Conservation (phyloP, 2,113 vertebrate species). For the Thalassoma bifasciatum region DNA sequence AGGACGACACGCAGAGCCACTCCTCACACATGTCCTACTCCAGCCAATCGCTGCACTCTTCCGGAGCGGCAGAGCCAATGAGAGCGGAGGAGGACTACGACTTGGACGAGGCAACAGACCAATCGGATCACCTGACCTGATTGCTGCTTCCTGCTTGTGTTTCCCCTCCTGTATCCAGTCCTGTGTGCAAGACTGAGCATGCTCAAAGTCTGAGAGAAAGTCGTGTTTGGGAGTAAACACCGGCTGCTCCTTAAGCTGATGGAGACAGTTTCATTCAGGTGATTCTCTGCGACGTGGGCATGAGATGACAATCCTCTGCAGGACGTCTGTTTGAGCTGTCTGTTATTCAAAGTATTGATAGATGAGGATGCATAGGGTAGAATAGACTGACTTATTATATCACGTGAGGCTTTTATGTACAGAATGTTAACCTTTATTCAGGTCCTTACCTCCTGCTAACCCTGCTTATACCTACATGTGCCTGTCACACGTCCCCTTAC, state of each 20-base stretch:
- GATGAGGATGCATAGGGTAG: slow-evolving; percentile 41
- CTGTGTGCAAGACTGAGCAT: slow-evolving; percentile 30
- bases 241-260: slow-evolving; percentile 30
- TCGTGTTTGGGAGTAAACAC: slow-evolving; percentile 20
- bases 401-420: slow-evolving; percentile 50
- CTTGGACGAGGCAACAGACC: slow-evolving; percentile 58
- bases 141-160: slow-evolving; percentile 11
- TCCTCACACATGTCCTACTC: slow-evolving; percentile 80
- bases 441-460: slow-evolving; percentile 66
- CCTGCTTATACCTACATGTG: slow-evolving; percentile 76
- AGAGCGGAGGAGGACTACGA: slow-evolving; percentile 63
- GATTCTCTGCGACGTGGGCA: slow-evolving; percentile 11
- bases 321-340: slow-evolving; percentile 33
- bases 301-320: slow-evolving; percentile 38
- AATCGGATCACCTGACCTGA: slow-evolving; percentile 80
- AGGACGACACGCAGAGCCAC: slow-evolving; percentile 79
- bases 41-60: slow-evolving; percentile 82
- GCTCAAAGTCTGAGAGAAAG: slow-evolving; percentile 33
- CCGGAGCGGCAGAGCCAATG: slow-evolving; percentile 62
- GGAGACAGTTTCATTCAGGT: slow-evolving; percentile 25
- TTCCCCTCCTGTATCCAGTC: slow-evolving; percentile 49
- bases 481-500: slow-evolving; percentile 70
- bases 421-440: slow-evolving; percentile 67
- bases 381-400: slow-evolving; percentile 43
- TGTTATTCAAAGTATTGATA: slow-evolving; percentile 33